A percentile compares a stretch with the other conserved stretches of the same genome.
Conservation (phyloP, 64 coral and sea anemone species). For the Montipora efflorescens region DNA sequence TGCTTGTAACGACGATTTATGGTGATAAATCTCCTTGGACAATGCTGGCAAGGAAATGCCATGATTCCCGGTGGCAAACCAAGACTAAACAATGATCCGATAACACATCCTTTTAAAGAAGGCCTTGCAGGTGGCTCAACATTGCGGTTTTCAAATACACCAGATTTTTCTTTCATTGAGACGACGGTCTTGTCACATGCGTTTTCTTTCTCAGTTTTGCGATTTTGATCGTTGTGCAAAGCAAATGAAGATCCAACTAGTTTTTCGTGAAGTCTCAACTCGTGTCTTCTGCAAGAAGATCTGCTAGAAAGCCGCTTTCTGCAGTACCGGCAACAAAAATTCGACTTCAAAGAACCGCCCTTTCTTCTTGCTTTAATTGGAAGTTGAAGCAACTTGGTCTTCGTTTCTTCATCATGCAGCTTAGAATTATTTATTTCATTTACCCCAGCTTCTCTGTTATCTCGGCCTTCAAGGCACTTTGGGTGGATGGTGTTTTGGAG, state of each 20-base stretch:
- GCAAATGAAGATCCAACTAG: not conserved
- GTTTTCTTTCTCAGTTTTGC: not conserved
- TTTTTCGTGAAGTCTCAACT: constrained; percentile 2
- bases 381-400: not conserved
- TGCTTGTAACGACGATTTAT: not conserved
- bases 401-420: not conserved
- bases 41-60: constrained; percentile 16
- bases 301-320: not conserved
- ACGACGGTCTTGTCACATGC: not conserved
- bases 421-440: not conserved
- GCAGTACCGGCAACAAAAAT: not conserved
- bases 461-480: not conserved
- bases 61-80: not conserved
- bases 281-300: not conserved
- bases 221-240: not conserved
- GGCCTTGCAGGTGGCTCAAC: not conserved
- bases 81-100: not conserved
- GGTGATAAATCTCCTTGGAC: not conserved
- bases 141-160: not conserved
- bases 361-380: not conserved
- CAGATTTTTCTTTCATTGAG: not conserved
- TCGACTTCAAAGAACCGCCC: not conserved
- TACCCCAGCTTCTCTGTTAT: not conserved
- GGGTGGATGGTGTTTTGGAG: not conserved
- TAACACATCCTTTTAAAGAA: not conserved